These are phyloP conservation scores for Pipra filicauda DNA, from an alignment of 2,113 vertebrate genomes.

Conservation along the genomic window DNA sequence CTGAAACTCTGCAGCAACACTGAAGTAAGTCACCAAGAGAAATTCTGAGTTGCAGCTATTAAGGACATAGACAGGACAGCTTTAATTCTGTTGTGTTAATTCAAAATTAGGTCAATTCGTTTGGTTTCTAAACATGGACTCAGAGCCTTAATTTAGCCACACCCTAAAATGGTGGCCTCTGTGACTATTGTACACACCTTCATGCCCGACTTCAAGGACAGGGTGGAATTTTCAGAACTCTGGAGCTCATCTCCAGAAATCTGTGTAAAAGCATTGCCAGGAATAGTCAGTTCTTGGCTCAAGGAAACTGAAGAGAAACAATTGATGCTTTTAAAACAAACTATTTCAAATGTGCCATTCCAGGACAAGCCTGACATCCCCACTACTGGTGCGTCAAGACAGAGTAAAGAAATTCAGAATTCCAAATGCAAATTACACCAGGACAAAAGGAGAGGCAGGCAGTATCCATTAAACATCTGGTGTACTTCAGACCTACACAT, in stretches of 20 bases:
- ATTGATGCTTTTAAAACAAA: not conserved
- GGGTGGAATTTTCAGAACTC: not conserved
- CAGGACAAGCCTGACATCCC: not conserved
- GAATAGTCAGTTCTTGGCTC: not conserved
- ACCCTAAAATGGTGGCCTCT: not conserved
- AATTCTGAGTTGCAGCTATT: not conserved
- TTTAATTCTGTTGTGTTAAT: not conserved
- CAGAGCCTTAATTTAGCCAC: not conserved
- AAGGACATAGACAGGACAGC: not conserved
- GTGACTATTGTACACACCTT: not conserved
- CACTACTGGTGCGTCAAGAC: not conserved
- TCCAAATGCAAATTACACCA: not conserved
- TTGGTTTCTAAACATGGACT: not conserved
- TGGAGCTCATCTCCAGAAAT: not conserved
- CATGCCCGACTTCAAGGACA: not conserved
- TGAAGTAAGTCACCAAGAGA: not conserved
- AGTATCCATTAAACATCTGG: not conserved
- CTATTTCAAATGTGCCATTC: not conserved
- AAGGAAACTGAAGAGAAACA: not conserved
- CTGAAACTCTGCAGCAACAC: not conserved
- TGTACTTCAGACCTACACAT: not conserved
- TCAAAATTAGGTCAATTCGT: slow-evolving; percentile 38
- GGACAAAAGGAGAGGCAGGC: not conserved
- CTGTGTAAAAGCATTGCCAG: not conserved
- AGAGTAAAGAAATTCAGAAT: not conserved